Evolutionary conservation across 92 coral and sea anemone genomes (phyloP).

Genomic region (Phymanthus crucifer): DNA sequence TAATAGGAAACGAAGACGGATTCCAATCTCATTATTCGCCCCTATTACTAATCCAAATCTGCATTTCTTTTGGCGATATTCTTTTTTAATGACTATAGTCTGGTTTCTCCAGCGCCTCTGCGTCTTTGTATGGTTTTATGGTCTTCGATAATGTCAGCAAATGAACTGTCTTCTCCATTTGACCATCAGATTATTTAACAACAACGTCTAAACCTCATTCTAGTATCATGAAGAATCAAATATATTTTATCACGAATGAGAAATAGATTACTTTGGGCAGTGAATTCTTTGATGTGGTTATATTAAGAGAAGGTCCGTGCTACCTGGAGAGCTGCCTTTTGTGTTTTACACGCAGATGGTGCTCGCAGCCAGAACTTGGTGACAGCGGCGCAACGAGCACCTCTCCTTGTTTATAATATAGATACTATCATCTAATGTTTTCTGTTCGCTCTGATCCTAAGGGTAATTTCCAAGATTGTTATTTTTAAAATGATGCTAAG

Average conservation of each 20-base stretch:
- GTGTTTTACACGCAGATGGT: background rate
- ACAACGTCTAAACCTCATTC: too few relatives aligned
- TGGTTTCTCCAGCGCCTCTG: background rate
- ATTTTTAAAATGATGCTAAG: slow-evolving; percentile 7
- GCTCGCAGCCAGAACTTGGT: background rate
- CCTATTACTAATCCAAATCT: background rate
- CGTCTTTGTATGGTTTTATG: background rate
- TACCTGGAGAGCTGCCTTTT: background rate
- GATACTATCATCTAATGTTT: background rate
- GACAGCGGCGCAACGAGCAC: background rate
- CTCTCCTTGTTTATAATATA: background rate
- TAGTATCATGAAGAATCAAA: too few relatives aligned
- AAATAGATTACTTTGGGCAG: background rate
- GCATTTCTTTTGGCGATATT: background rate
- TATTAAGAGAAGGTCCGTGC: background rate
- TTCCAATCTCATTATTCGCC: background rate
- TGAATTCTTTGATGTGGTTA: background rate
- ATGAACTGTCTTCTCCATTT: background rate
- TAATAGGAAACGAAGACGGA: background rate
- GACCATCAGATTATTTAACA: background rate
- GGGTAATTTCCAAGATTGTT: background rate
- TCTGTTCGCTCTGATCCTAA: background rate
- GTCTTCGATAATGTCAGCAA: background rate
- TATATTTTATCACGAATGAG: background rate
- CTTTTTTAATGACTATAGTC: background rate